Percentiles rank a stretch among this genome's conserved stretches.
phyloP scores from a whole-genome alignment of 2,113 vertebrate species.

The Elachura formosa region DNA sequence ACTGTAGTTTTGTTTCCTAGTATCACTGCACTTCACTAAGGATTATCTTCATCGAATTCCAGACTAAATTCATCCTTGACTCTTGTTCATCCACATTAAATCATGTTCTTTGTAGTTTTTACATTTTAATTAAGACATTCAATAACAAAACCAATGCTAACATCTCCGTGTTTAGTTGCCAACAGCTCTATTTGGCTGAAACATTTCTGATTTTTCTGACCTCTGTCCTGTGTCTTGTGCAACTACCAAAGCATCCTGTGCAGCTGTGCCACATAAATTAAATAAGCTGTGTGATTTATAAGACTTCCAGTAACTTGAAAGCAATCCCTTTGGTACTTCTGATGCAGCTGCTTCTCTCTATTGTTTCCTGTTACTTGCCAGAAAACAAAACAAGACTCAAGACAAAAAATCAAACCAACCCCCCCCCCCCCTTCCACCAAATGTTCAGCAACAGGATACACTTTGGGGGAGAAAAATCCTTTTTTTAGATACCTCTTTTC shows the following conservation, averaged over 20 bases:
- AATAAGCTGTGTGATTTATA: conserved; percentile 63
- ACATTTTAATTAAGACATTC: conserved; percentile 51
- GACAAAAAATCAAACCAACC: neutral
- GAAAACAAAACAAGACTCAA: conserved; percentile 24
- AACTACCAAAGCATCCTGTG: conserved; percentile 40
- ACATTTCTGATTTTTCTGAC: conserved; percentile 45
- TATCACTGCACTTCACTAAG: neutral
- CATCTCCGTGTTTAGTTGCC: neutral
- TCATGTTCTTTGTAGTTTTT: conserved; percentile 28
- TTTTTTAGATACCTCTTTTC: neutral
- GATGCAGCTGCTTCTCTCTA: conserved; percentile 61
- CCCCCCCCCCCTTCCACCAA: too few relatives aligned
- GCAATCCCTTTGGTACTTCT: conserved; percentile 60
- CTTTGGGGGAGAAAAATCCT: neutral
- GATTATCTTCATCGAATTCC: conserved; percentile 1
- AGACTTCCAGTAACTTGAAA: conserved; percentile 59
- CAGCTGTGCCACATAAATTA: conserved; percentile 67
- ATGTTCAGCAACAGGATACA: neutral
- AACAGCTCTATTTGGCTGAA: conserved; percentile 35
- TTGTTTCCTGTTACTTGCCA: conserved; percentile 50
- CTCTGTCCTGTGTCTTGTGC: conserved; percentile 45
- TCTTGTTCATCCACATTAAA: conserved; percentile 43
- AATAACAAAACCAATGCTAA: conserved; percentile 28
- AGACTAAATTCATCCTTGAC: too few relatives aligned
- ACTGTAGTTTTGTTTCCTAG: neutral